Percentiles rank a stretch among this genome's conserved stretches.
Evolutionary conservation across 2,113 vertebrate species (phyloP).

Genomic region (Nothocercus julius): DNA sequence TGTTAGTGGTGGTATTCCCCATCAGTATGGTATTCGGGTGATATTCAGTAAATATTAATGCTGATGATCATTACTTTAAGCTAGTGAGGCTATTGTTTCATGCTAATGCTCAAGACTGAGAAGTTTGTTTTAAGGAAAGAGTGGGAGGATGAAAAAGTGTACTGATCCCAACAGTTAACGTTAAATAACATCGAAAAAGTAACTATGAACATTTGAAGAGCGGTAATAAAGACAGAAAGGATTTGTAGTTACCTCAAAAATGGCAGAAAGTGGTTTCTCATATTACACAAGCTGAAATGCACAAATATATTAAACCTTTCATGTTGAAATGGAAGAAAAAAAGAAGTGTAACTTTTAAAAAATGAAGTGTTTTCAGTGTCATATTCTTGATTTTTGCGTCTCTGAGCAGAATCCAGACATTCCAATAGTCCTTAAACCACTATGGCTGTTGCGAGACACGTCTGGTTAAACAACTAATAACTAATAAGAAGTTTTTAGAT

Average conservation of each 20-base stretch:
- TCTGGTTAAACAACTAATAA: neutral
- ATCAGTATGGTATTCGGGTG: neutral
- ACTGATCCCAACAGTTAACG: neutral
- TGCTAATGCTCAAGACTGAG: neutral
- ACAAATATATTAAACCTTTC: neutral
- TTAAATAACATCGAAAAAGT: neutral
- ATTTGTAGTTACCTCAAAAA: neutral
- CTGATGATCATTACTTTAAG: neutral
- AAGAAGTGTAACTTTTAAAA: neutral
- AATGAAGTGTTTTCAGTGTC: neutral
- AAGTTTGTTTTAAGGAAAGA: neutral
- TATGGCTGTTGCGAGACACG: neutral
- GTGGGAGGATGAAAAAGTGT: neutral
- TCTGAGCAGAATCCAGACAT: neutral
- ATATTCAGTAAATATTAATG: neutral
- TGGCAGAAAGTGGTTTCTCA: neutral
- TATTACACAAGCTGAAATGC: neutral
- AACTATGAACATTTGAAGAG: neutral
- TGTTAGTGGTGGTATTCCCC: neutral
- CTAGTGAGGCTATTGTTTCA: neutral
- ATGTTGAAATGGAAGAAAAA: neutral
- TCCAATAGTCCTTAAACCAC: neutral
- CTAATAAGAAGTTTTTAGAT: neutral
- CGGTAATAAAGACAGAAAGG: neutral
- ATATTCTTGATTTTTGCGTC: neutral